These are phyloP conservation scores for Spilarctia lutea DNA, from an alignment of 2,888 invertebrate species.

Conservation along the genomic window DNA sequence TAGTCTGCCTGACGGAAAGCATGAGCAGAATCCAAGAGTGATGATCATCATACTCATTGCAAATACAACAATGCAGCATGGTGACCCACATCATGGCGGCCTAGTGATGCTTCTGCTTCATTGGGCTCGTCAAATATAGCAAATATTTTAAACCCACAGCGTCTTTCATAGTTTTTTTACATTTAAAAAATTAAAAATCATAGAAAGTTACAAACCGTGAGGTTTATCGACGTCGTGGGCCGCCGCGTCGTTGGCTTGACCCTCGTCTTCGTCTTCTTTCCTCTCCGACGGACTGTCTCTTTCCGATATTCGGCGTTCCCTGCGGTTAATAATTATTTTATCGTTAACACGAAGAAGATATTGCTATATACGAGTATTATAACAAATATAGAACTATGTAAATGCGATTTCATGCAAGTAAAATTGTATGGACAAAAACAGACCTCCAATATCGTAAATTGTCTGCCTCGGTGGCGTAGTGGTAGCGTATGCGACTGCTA, in stretches of 20 bases:
- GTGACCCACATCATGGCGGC: too few relatives aligned
- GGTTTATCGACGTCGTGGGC: slow-evolving; percentile 73
- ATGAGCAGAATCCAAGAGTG: too few relatives aligned
- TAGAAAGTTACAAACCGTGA: slow-evolving; percentile 59
- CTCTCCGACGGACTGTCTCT: slow-evolving; percentile 81
- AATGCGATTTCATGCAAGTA: background rate
- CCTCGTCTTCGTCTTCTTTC: slow-evolving; percentile 86
- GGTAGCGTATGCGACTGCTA: too few relatives aligned
- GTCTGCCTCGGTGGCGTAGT: too few relatives aligned
- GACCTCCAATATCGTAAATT: too few relatives aligned
- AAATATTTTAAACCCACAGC: background rate
- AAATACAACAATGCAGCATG: too few relatives aligned
- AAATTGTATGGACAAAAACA: too few relatives aligned
- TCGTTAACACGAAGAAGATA: background rate
- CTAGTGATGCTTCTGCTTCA: too few relatives aligned
- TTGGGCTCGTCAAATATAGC: background rate
- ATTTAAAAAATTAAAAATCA: background rate
- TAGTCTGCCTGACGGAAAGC: too few relatives aligned
- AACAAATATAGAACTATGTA: background rate
- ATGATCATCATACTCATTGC: too few relatives aligned
- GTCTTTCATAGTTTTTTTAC: background rate
- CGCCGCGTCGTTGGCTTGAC: slow-evolving; percentile 70
- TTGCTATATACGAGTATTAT: background rate
- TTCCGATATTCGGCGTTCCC: slow-evolving; percentile 79
- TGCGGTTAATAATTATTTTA: background rate